Evolutionary conservation across 2,888 invertebrate species (phyloP).

Genomic region (Tortricodes alternella): DNA sequence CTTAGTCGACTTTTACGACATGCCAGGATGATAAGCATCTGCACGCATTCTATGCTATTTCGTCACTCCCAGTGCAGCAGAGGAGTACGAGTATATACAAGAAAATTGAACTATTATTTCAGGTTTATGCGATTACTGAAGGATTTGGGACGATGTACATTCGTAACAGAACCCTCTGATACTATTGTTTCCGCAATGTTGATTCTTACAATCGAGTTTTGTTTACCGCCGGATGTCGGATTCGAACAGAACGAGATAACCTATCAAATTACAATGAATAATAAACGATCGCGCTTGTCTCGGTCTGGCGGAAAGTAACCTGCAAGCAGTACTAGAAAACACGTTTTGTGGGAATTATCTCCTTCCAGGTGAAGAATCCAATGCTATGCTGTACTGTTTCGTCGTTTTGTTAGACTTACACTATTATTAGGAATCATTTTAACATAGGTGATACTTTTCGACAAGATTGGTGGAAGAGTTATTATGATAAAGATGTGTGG

Average conservation of each 20-base stretch:
- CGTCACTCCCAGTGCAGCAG: too few relatives aligned
- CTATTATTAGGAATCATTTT: too few relatives aligned
- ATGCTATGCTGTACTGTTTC: background rate
- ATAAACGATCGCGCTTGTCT: slow-evolving; percentile 57
- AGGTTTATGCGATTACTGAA: too few relatives aligned
- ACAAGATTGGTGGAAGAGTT: too few relatives aligned
- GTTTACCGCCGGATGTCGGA: slow-evolving; percentile 49
- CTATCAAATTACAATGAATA: slow-evolving; percentile 73
- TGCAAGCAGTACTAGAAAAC: slow-evolving; percentile 1
- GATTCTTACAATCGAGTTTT: slow-evolving; percentile 42
- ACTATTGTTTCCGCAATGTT: slow-evolving; percentile 5
- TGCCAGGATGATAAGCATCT: too few relatives aligned
- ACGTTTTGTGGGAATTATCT: slow-evolving; percentile 10
- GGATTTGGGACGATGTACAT: too few relatives aligned
- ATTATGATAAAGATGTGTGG: too few relatives aligned
- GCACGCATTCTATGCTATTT: too few relatives aligned
- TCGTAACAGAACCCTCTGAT: background rate
- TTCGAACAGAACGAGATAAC: slow-evolving; percentile 51
- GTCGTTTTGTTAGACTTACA: background rate
- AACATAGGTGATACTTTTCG: too few relatives aligned
- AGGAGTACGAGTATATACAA: too few relatives aligned
- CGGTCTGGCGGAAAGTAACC: slow-evolving; percentile 34
- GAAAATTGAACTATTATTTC: too few relatives aligned
- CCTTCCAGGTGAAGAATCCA: background rate
- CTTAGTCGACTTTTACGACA: too few relatives aligned